Conservation (phyloP, 2,113 vertebrate species). For the Nyctibius bracteatus region DNA sequence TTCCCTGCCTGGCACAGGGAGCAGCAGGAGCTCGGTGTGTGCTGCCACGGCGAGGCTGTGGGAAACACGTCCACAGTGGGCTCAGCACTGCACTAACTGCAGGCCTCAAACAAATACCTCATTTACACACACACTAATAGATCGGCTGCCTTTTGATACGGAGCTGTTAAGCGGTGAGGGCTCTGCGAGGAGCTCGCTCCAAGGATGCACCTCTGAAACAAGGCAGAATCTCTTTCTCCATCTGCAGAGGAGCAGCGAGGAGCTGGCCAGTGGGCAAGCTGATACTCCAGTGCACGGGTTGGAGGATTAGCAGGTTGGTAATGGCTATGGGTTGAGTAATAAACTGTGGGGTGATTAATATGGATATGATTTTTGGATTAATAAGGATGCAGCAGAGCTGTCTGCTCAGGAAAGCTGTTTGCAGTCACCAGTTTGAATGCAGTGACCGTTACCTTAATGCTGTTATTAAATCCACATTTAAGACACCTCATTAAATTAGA, state of each 20-base stretch:
- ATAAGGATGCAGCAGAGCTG: slow-evolving; percentile 25
- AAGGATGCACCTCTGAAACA: not conserved
- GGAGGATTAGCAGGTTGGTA: not conserved
- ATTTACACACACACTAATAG: not conserved
- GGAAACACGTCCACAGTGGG: accelerated
- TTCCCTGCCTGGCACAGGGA: not conserved
- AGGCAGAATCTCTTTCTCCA: not conserved
- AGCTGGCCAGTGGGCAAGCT: not conserved
- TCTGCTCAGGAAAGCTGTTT: not conserved
- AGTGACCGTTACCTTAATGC: slow-evolving; percentile 30
- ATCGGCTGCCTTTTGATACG: accelerated
- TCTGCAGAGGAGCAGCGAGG: not conserved
- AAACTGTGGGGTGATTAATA: slow-evolving; percentile 22
- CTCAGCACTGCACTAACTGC: not conserved
- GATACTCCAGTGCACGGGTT: not conserved
- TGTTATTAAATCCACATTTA: slow-evolving; percentile 24
- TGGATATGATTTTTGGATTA: slow-evolving; percentile 39
- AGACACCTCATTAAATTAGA: slow-evolving; percentile 38
- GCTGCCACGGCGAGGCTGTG: accelerated
- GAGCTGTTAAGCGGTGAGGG: not conserved
- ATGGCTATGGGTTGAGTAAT: not conserved
- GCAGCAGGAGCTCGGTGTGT: accelerated
- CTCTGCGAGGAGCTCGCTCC: not conserved
- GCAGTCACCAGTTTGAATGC: not conserved
- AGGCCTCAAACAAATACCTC: not conserved